Percentiles rank a stretch among this genome's conserved stretches.
These are phyloP conservation scores for Lonchura striata DNA, from an alignment of 2,113 vertebrate species.

Conservation along the genomic window DNA sequence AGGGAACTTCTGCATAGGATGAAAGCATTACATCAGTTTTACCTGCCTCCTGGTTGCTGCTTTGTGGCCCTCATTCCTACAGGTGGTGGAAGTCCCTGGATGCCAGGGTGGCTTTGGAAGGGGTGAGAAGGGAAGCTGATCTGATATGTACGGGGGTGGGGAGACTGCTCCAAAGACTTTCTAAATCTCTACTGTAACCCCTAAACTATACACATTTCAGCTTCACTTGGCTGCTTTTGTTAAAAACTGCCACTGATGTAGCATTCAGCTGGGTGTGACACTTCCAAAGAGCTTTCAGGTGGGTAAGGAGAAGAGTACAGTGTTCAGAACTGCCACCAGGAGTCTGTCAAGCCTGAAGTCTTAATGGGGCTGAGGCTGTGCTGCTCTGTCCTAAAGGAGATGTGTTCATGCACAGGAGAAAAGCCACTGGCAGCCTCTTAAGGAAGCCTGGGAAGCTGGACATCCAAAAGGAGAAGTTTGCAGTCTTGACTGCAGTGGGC, in stretches of 20 bases:
- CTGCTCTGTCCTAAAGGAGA: not conserved
- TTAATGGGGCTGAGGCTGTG: not conserved
- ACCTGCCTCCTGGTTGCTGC: not conserved
- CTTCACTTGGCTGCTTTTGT: not conserved
- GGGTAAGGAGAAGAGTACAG: not conserved
- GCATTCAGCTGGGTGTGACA: not conserved
- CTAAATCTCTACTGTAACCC: not conserved
- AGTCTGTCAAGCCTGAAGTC: not conserved
- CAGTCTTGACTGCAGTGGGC: not conserved
- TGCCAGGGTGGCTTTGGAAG: not conserved
- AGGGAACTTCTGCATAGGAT: not conserved
- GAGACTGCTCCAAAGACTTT: not conserved
- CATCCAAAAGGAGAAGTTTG: not conserved
- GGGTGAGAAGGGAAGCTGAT: not conserved
- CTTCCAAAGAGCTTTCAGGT: not conserved
- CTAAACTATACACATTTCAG: not conserved
- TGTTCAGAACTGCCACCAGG: not conserved
- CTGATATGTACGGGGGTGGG: rapidly evolving
- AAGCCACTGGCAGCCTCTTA: not conserved
- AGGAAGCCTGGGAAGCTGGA: not conserved
- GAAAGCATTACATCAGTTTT: not conserved
- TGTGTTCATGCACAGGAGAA: not conserved
- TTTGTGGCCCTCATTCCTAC: not conserved
- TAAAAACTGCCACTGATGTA: not conserved
- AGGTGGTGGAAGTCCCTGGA: not conserved